A percentile compares a stretch with the other conserved stretches of the same genome.
Conservation (phyloP, 2,888 invertebrate genomes). For the Meteorus colon region DNA sequence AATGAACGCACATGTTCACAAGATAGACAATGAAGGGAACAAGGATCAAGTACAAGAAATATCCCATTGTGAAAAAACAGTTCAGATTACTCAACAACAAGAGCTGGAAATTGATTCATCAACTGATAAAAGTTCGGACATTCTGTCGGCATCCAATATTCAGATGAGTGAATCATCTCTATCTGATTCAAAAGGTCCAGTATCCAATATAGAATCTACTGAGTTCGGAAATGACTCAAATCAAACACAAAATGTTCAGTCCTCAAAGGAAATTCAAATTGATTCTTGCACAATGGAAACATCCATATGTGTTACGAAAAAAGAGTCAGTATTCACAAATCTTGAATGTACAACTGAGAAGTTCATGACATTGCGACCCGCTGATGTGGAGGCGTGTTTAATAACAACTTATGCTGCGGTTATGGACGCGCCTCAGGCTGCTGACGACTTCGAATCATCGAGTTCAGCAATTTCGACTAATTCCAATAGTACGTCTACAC, state of each 20-base stretch:
- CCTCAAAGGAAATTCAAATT: background rate
- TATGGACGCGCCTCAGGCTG: constrained; percentile 47
- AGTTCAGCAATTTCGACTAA: background rate
- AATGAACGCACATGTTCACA: constrained; percentile 9
- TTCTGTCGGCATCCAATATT: constrained; percentile 51
- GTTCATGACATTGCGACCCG: constrained; percentile 65
- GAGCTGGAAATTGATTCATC: constrained; percentile 55
- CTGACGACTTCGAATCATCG: constrained; percentile 26
- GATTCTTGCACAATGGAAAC: constrained; percentile 54
- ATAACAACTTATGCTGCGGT: constrained; percentile 65
- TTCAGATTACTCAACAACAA: constrained; percentile 38
- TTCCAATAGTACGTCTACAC: constrained; percentile 33
- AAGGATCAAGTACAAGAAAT: background rate
- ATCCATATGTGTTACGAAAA: constrained; percentile 48
- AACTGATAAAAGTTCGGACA: constrained; percentile 54
- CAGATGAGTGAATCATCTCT: background rate
- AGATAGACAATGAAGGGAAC: background rate
- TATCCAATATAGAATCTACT: constrained; percentile 29
- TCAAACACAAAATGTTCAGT: background rate
- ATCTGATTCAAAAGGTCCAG: constrained; percentile 30
- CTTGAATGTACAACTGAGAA: constrained; percentile 60
- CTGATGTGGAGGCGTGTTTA: constrained; percentile 65
- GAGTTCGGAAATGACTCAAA: constrained; percentile 11
- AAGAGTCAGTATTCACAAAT: constrained; percentile 54
- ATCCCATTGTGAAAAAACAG: constrained; percentile 2